These are phyloP conservation scores for Trogon melanurus DNA, from an alignment of 2,113 vertebrate genomes.

Conservation along the genomic window DNA sequence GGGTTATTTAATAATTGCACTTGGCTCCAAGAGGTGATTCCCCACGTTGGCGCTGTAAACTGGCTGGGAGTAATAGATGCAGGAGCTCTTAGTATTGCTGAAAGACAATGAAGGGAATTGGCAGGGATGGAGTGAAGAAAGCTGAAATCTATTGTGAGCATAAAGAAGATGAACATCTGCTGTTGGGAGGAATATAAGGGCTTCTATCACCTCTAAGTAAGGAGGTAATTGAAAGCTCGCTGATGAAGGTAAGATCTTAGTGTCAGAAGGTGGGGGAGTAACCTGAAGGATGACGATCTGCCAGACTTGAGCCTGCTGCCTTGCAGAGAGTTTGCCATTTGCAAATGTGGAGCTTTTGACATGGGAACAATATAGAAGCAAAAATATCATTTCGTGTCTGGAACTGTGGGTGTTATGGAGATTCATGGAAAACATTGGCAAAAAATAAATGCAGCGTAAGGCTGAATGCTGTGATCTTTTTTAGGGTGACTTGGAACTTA, in stretches of 20 bases:
- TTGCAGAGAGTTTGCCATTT: not conserved
- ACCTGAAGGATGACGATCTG: not conserved
- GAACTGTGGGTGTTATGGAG: not conserved
- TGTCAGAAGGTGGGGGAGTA: not conserved
- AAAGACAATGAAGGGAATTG: not conserved
- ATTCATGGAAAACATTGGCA: not conserved
- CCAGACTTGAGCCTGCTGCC: not conserved
- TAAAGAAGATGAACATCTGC: slow-evolving; percentile 21
- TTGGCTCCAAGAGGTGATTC: not conserved
- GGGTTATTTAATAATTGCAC: not conserved
- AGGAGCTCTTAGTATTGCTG: not conserved
- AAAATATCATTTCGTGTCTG: not conserved
- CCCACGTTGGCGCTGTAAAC: not conserved
- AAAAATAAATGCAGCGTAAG: not conserved
- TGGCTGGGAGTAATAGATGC: not conserved
- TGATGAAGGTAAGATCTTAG: not conserved
- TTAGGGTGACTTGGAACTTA: not conserved
- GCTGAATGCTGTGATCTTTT: not conserved
- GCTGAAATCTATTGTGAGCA: not conserved
- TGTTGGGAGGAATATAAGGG: not conserved
- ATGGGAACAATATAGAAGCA: not conserved
- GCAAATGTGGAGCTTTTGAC: not conserved
- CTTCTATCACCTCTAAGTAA: not conserved
- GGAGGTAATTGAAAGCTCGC: not conserved
- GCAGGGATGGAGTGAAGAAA: not conserved